Base-by-base conservation (phyloP, 2,113 vertebrate genomes). In the Oenanthe oenanthe region DNA sequence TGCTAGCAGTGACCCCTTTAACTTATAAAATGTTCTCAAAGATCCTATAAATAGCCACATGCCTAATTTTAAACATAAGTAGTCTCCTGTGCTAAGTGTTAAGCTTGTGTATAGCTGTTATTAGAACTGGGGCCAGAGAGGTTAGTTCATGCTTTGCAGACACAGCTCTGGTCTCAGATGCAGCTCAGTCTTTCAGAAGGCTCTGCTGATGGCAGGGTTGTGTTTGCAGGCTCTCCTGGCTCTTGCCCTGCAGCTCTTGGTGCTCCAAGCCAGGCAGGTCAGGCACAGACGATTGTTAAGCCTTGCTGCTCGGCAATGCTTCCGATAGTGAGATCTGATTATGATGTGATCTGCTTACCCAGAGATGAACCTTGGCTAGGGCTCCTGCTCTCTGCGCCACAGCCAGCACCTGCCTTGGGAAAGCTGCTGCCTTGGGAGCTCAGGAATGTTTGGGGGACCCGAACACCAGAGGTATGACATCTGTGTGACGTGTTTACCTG, bases 41-140 rank as follows among this genome's bases (percentile, higher is more conserved):
- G 65, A 54, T 74, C 36, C 91, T 92, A 89, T 94, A 95, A 95
- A 95, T 96, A 95, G 26, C 62, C 5, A 6, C 22, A 15, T 45
- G 58, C 62, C 82, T 94, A 75, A 83, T 93, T 96, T 96, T 94
- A 95, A 95, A 57, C 82, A 29, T 68, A 82, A 92, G 76, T 72
- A 66, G 57, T 78, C 76, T 95, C 62, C 62, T n/a, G 45, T 63
- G 53, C 36, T 87, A 75, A 77, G 47, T 57, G 50, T 87, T 91
- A 88, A 86, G 86, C 34, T 71, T 62, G 34, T 42, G 40, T 62
- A 54, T 76, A 77, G 53, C 89, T 72, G 57, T 95, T 94, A 78
- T 4, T 70, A 61, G 86, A 93, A 81, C 16, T 22, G 36, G 48
- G 60, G 34, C 17, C 31, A 82, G 80, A 86, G 54, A 81, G 79